Evolutionary conservation across 1,140 invertebrate genomes (phyloP).

Genomic region (Hirudo medicinalis): DNA sequence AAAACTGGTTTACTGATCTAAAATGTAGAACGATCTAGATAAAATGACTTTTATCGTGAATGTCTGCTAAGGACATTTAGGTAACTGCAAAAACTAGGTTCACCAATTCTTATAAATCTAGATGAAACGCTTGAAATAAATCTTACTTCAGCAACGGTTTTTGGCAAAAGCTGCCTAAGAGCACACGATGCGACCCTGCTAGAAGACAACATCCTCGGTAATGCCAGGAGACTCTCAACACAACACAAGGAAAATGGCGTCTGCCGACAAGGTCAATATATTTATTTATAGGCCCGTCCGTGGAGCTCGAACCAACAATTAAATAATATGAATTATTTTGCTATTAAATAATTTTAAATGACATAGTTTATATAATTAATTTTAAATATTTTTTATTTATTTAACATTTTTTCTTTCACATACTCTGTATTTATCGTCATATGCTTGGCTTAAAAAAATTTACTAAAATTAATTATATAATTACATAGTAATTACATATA

Average conservation of each 20-base stretch:
- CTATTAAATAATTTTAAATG: too few relatives aligned
- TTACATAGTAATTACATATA: too few relatives aligned
- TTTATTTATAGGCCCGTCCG: too few relatives aligned
- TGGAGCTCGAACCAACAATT: too few relatives aligned
- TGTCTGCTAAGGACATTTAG: not conserved
- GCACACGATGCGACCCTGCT: constrained; percentile 16
- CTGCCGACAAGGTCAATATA: constrained; percentile 6
- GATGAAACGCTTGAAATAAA: not conserved
- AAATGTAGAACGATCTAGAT: constrained; percentile 20
- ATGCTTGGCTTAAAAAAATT: too few relatives aligned
- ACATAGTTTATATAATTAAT: too few relatives aligned
- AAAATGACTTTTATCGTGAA: constrained; percentile 7
- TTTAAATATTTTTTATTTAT: too few relatives aligned
- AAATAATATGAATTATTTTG: too few relatives aligned
- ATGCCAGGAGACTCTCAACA: not conserved
- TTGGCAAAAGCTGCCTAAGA: constrained; percentile 14
- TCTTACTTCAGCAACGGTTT: constrained; percentile 12
- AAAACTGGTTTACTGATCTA: constrained; percentile 34
- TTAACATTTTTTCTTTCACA: too few relatives aligned
- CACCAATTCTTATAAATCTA: not conserved
- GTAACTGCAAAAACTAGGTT: not conserved
- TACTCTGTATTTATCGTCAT: too few relatives aligned
- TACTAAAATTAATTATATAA: too few relatives aligned
- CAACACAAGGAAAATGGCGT: constrained; percentile 1
- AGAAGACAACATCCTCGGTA: constrained; percentile 15